Base-by-base conservation (phyloP, 2,113 vertebrate species). In the Noturus placidus region DNA sequence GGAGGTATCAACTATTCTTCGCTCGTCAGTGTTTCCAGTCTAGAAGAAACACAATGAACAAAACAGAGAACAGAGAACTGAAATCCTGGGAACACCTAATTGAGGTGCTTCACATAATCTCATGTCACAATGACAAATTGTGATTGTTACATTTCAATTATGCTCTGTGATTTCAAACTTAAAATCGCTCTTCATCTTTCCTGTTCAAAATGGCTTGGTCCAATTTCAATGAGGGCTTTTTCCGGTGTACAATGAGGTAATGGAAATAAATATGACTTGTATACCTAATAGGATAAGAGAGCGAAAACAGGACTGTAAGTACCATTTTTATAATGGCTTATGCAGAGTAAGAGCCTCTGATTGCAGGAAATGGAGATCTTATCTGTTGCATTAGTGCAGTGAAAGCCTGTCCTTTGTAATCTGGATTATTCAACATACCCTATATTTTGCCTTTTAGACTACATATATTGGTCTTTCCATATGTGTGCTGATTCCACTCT, bases 311-410 rank as follows among this genome's bases (percentile, higher is more conserved):
- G 84, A 67, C 79, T 87, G 88, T 87, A 90, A 90, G 89, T 91
- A 90, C 86, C 81, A 85, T 91, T 86, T 92, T 91, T 87, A 85
- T 91, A 90, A 91, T 86, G 78, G 85, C 69, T 88, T 88, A 88
- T 85, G 78, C 83, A 87, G 85, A 89, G 87, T 83, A 81, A 91
- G 90, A 88, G 89, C 85, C 89, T 90, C 89, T 85, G 88, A 90
- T 89, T 76, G 86, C 86, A 87, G 88, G 89, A 92, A 92, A 91
- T 91, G 89, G 88, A 90, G 89, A 89, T 90, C 88, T 89, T 91
- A 90, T 89, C 89, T 91, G 52, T 83, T 89, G 83, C 83, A 85
- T 91, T 88, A 89, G 90, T 67, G 77, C 56, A 59, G 59, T 87
- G 56, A 88, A 90, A 87, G 84, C 90, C 79, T 72, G 70, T 65